A percentile compares a stretch with the other conserved stretches of the same genome.
Evolutionary conservation across 2,888 invertebrate species (phyloP).

Genomic region (Cephus sareptanus): DNA sequence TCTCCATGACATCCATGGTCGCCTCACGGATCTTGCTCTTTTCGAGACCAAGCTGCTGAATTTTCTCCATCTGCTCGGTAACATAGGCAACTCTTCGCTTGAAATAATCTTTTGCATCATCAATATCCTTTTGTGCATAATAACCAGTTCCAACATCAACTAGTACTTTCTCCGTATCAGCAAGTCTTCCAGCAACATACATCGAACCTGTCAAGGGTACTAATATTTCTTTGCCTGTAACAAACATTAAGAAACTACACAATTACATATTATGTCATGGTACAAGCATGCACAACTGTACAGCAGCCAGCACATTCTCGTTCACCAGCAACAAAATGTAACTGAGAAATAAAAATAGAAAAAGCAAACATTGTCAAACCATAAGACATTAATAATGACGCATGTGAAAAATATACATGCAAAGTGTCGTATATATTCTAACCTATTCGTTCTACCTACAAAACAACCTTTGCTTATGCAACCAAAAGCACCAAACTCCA

Average conservation of each 20-base stretch:
- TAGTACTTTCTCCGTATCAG: constrained; percentile 86
- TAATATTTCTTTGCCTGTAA: constrained; percentile 77
- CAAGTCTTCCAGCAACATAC: constrained; percentile 93
- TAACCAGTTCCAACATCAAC: constrained; percentile 98
- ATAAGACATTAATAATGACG: too few relatives aligned
- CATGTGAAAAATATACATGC: too few relatives aligned
- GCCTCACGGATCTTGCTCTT: constrained; percentile 86
- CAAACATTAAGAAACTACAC: constrained; percentile 4
- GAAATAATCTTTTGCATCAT: constrained; percentile 91
- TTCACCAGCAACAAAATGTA: too few relatives aligned
- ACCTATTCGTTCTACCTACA: neutral
- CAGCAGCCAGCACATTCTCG: too few relatives aligned
- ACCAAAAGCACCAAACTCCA: neutral
- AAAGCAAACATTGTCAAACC: too few relatives aligned
- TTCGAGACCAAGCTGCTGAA: constrained; percentile 84
- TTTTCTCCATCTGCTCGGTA: constrained; percentile 94
- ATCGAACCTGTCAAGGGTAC: constrained; percentile 97
- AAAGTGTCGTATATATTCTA: neutral
- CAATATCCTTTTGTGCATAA: constrained; percentile 90
- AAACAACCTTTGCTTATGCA: neutral
- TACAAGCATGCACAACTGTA: neutral
- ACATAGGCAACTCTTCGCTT: constrained; percentile 91
- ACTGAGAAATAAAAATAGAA: too few relatives aligned
- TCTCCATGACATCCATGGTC: constrained; percentile 81
- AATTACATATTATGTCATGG: neutral